phyloP scores from a whole-genome alignment of 2,797 vertebrate species.

The Meda fulgida region DNA sequence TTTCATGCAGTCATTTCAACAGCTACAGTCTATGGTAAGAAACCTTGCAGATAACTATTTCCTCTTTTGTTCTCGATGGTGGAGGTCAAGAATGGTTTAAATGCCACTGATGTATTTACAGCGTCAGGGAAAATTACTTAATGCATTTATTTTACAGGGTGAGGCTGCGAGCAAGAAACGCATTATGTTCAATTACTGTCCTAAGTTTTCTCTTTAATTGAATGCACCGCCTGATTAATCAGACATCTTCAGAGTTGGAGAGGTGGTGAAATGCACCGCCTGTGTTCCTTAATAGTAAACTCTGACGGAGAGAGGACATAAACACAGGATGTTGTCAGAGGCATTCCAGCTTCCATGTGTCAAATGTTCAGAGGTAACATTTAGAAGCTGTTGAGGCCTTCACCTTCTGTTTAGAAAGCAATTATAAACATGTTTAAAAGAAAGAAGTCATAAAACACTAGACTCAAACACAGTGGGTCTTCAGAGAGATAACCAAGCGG shows the following conservation, averaged over 20 bases:
- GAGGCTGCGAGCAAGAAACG: slow-evolving; percentile 63
- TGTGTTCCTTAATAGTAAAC: slow-evolving; percentile 67
- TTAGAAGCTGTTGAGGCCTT: slow-evolving; percentile 51
- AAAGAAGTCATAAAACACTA: slow-evolving; percentile 37
- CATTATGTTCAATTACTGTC: slow-evolving; percentile 79
- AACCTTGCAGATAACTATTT: slow-evolving; percentile 40
- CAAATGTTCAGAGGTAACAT: slow-evolving; percentile 68
- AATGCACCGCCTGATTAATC: slow-evolving; percentile 79
- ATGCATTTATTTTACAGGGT: slow-evolving; percentile 58
- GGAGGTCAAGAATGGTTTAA: slow-evolving; percentile 79
- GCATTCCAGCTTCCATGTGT: slow-evolving; percentile 75
- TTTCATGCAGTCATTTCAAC: background rate
- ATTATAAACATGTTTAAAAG: slow-evolving; percentile 79
- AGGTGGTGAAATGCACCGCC: slow-evolving; percentile 52
- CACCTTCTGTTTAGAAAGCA: slow-evolving; percentile 71
- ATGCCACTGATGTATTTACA: slow-evolving; percentile 74
- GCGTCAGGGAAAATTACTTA: slow-evolving; percentile 74
- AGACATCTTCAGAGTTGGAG: slow-evolving; percentile 71
- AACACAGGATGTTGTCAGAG: slow-evolving; percentile 52
- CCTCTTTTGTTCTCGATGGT: slow-evolving; percentile 54
- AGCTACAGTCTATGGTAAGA: background rate
- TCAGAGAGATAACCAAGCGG: slow-evolving; percentile 47
- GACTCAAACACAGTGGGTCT: slow-evolving; percentile 35
- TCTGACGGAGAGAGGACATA: slow-evolving; percentile 45
- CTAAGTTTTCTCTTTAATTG: slow-evolving; percentile 83